Evolutionary conservation across 2,113 vertebrate species (phyloP).

Genomic region (Grantiella picta): DNA sequence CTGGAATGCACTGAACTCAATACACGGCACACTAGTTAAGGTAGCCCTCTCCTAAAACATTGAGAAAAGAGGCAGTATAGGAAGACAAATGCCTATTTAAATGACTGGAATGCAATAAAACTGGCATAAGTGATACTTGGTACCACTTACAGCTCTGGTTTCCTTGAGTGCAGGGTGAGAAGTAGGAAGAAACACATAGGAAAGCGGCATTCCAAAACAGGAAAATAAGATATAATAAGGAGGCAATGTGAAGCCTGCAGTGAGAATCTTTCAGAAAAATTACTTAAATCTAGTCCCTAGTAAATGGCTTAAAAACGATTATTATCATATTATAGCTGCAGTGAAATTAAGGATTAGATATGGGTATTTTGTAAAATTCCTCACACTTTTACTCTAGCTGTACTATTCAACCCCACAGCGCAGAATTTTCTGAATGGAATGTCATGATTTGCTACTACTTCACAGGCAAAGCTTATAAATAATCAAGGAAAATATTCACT

Average conservation of each 20-base stretch:
- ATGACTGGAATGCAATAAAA: neutral
- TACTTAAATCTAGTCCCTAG: neutral
- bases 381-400: neutral
- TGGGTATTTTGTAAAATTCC: neutral
- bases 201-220: neutral
- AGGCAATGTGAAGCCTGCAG: neutral
- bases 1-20: neutral
- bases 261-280: neutral
- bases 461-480: neutral
- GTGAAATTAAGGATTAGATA: constrained; percentile 38
- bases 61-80: neutral
- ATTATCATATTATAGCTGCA: neutral
- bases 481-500: neutral
- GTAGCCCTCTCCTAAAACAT: neutral
- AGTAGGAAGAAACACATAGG: neutral
- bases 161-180: neutral
- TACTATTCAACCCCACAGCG: neutral
- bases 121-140: neutral
- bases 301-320: neutral
- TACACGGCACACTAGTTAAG: neutral
- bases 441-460: neutral
- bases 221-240: neutral
- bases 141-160: neutral
- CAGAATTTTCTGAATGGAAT: constrained; percentile 46
- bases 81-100: neutral